A percentile compares a stretch with the other conserved stretches of the same genome.
phyloP scores from a whole-genome alignment of 2,797 vertebrate genomes.

The Nyctalus aviator region DNA sequence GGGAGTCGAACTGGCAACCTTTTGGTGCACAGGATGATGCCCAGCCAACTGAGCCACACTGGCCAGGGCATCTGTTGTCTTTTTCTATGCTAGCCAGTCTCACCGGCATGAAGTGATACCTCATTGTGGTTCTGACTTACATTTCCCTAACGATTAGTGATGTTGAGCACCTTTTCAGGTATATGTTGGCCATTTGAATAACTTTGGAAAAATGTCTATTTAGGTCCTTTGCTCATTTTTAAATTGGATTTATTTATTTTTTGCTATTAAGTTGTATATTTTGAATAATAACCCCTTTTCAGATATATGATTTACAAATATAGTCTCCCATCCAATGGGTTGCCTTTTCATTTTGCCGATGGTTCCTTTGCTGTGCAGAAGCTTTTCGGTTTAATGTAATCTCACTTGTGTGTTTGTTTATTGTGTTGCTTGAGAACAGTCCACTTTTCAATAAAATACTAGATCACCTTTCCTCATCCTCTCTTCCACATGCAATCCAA shows the following conservation, averaged over 20 bases:
- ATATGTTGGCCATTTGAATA: not conserved
- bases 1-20: no score
- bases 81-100: not conserved
- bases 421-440: not conserved
- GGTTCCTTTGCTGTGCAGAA: not conserved
- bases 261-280: not conserved
- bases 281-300: not conserved
- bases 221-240: not conserved
- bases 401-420: not conserved
- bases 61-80: not conserved
- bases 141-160: not conserved
- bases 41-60: no score
- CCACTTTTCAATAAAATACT: not conserved
- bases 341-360: not conserved
- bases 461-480: not conserved
- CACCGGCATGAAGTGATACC: not conserved
- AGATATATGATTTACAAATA: not conserved
- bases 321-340: not conserved
- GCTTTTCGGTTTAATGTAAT: not conserved
- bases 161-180: not conserved
- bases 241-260: not conserved
- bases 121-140: not conserved
- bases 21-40: no score
- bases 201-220: not conserved
- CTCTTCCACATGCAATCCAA: not conserved